Evolutionary conservation across 2,113 vertebrate genomes (phyloP).

Genomic region (Tricholaema leucomelas): DNA sequence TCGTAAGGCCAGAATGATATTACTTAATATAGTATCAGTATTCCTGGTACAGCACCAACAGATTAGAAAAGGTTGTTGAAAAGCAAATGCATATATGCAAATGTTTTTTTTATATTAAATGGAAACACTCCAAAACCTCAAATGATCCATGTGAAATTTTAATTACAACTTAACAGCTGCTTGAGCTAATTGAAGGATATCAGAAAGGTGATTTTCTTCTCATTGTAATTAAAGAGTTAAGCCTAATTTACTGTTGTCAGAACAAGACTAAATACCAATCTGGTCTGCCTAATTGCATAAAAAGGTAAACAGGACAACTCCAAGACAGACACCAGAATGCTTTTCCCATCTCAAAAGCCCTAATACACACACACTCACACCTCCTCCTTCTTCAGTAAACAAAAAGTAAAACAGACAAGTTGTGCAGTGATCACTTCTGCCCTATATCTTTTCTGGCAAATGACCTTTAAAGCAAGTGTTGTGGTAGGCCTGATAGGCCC

Average conservation of each 20-base stretch:
- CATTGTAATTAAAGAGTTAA: slow-evolving; percentile 84
- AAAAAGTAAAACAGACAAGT: slow-evolving; percentile 13
- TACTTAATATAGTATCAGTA: slow-evolving; percentile 60
- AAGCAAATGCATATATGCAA: slow-evolving; percentile 75
- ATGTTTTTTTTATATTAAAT: slow-evolving; percentile 82
- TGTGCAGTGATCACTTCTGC: not conserved
- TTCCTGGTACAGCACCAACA: slow-evolving; percentile 52
- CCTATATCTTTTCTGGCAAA: not conserved
- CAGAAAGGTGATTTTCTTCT: slow-evolving; percentile 79
- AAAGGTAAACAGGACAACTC: slow-evolving; percentile 71
- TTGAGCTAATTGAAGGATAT: slow-evolving; percentile 80
- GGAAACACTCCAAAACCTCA: slow-evolving; percentile 79
- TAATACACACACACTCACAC: too few species aligned
- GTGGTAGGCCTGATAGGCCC: too few species aligned
- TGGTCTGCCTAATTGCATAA: slow-evolving; percentile 71
- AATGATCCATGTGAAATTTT: slow-evolving; percentile 84
- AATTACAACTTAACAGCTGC: slow-evolving; percentile 85
- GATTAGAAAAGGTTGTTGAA: slow-evolving; percentile 72
- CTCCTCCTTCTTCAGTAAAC: not conserved
- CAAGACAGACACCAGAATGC: slow-evolving; percentile 20
- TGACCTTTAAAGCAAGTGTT: slow-evolving; percentile 50
- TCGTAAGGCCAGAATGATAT: slow-evolving; percentile 52
- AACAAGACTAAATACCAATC: slow-evolving; percentile 80
- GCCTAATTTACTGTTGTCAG: slow-evolving; percentile 79
- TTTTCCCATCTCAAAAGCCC: not conserved